Evolutionary conservation across 2,113 vertebrate species (phyloP), one percentile per base, ranked within the genome.

Genomic region (Scopus umbretta): DNA sequence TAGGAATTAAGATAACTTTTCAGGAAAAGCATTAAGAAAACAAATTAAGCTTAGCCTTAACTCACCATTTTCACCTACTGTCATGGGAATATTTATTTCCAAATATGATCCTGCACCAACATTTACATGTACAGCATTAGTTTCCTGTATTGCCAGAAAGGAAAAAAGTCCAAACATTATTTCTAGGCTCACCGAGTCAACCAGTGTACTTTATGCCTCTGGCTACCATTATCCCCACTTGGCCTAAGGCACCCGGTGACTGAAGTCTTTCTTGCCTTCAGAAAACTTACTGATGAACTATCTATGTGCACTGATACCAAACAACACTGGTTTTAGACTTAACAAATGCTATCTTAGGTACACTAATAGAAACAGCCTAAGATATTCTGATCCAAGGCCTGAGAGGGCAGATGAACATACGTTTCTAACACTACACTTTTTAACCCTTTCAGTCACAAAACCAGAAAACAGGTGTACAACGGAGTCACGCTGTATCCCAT

Each of bases 1-100:
- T 0, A 66, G 13, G 68, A 81, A 81, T 55, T 55, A 80, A 67
- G 73, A 7, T 7, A 76, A 55, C 42, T 66, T 13, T 9, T 76
- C 53, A 59, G 36, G n/a, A n/a, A 80, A 63, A 29, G 76, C 11
- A 47, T 43, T 2, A 85, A 42, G 56, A 27, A 74, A 78, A 73
- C 4, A 86, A 92, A 76, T 34, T 34, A 62, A 30, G 16, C 26
- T 81, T 68, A 55, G 66, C n/a, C 6, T 68, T 81, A 90, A 84
- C 98, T 98, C 98, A 99, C 99, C 99, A 42, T 98, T 98, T 97
- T 99, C 98, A 78, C 98, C 97, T 34, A 99, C 99, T 83, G 98
- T 99, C 99, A 99, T 99, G 58, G 99, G 99, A 97, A 99, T 99
- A 97, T 99, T 99, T 96, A 99, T 98, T 98, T 99, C 99, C 98